Evolutionary conservation across 2,797 vertebrate species (phyloP), one percentile per base, ranked within the genome.

Genomic region (Epinephelus awoara): DNA sequence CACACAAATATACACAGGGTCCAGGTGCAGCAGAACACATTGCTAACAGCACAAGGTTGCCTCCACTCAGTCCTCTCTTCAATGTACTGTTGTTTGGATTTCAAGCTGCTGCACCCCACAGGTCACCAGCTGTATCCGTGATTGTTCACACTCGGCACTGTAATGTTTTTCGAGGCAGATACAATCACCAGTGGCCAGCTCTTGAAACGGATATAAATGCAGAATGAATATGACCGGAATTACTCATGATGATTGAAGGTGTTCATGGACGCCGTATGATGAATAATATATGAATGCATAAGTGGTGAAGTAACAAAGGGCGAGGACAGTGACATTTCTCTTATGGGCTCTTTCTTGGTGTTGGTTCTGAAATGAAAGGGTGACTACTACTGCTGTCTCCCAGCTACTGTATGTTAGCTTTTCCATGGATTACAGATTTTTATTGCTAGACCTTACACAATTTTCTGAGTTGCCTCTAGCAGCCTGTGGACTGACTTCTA

Each of bases 21-120:
- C n/a, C 75, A 84, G 78, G 46, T 74, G 79, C 46, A 67, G 67
- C 73, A 13, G 12, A 68, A 42, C 21, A 62, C 56, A 71, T 19
- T 46, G 17, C 50, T 72, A 25, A 65, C 56, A 63, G 46, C 65
- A 67, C 68, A 72, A 55, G 80, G 62, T 63, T 57, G 44, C 72
- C 40, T 56, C 65, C 9, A 4, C 64, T 49, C 42, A 49, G 64
- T 50, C 47, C 51, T 64, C 51, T 21, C 19, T 63, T 46, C 67
- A 55, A 5, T 74, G 67, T 51, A 63, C 61, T 34, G 44, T 44
- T 49, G 29, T 66, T 66, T 71, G 27, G 61, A 61, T 82, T 71
- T 69, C 25, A 62, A 65, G 61, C 38, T 54, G 0, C 19, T 25
- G 18, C 49, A n/a, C 25, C 64, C 29, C n/a, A 14, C 59, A 40